phyloP scores from a whole-genome alignment of 92 coral and sea anemone species.

The Palythoa caribaeorum region DNA sequence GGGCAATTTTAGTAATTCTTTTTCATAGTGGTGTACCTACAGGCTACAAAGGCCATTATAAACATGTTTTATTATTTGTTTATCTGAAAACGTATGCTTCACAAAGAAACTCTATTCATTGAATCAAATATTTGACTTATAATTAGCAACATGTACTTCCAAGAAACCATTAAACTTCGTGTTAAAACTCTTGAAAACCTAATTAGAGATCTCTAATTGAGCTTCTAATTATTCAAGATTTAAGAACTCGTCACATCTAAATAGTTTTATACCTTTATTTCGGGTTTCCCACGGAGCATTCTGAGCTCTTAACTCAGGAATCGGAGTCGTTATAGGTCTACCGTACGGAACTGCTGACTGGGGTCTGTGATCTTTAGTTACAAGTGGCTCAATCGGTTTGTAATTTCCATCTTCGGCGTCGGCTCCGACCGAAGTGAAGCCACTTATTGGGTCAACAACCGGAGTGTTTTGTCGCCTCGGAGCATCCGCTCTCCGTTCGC shows the following conservation, averaged over 20 bases:
- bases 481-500: slow-evolving; percentile 87
- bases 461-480: slow-evolving; percentile 88
- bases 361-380: slow-evolving; percentile 81
- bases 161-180: background rate
- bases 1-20: too few relatives aligned
- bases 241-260: too few relatives aligned
- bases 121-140: too few relatives aligned
- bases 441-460: slow-evolving; percentile 86
- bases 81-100: too few relatives aligned
- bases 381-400: slow-evolving; percentile 84
- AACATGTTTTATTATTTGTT: too few relatives aligned
- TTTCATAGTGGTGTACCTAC: too few relatives aligned
- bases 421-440: slow-evolving; percentile 91
- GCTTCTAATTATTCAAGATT: background rate
- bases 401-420: slow-evolving; percentile 87
- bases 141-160: background rate
- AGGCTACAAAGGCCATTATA: too few relatives aligned
- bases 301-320: slow-evolving; percentile 70
- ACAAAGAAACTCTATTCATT: background rate
- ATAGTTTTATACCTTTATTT: slow-evolving; percentile 59
- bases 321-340: slow-evolving; percentile 79
- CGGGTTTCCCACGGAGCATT: slow-evolving; percentile 85
- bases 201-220: slow-evolving; percentile 11
- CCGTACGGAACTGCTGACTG: slow-evolving; percentile 90
- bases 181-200: background rate